These are phyloP conservation scores for Prosopocoilus inquinatus DNA, from an alignment of 2,888 invertebrate genomes.

Conservation along the genomic window DNA sequence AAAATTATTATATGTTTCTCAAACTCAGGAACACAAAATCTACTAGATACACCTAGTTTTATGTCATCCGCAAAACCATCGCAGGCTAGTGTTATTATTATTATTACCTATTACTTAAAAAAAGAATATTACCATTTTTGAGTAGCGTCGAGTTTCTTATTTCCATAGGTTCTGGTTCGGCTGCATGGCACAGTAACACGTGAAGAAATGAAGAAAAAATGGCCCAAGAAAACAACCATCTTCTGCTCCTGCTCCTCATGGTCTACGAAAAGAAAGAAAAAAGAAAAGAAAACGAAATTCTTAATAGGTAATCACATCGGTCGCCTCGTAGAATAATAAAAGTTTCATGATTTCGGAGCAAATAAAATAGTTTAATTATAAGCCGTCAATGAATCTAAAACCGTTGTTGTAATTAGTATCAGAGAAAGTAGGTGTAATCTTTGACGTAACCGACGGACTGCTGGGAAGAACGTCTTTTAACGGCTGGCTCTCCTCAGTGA, in stretches of 20 bases:
- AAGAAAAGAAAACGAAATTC: conserved; percentile 15
- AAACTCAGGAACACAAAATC: too few relatives aligned
- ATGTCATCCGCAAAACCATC: too few relatives aligned
- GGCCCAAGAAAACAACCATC: conserved; percentile 40
- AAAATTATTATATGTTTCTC: too few relatives aligned
- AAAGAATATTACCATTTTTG: conserved; percentile 10
- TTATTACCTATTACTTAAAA: too few relatives aligned
- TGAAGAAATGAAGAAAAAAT: conserved; percentile 32
- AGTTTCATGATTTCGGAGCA: conserved; percentile 9
- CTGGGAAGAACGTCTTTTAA: neutral
- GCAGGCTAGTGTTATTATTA: too few relatives aligned
- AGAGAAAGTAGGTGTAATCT: conserved; percentile 35
- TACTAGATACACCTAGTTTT: too few relatives aligned
- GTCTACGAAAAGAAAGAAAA: conserved; percentile 34
- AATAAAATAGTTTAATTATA: conserved; percentile 19
- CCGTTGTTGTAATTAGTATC: conserved; percentile 22
- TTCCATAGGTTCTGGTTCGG: conserved; percentile 20
- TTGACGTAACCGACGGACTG: conserved; percentile 29
- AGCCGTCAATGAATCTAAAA: conserved; percentile 21
- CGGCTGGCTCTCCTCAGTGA: too few relatives aligned
- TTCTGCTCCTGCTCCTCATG: conserved; percentile 40
- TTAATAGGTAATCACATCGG: conserved; percentile 6
- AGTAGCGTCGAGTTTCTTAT: neutral
- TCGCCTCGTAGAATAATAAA: neutral
- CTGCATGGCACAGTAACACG: conserved; percentile 30